phyloP scores from a whole-genome alignment of 1,140 invertebrate genomes.

The Choristoneura fumiferana region DNA sequence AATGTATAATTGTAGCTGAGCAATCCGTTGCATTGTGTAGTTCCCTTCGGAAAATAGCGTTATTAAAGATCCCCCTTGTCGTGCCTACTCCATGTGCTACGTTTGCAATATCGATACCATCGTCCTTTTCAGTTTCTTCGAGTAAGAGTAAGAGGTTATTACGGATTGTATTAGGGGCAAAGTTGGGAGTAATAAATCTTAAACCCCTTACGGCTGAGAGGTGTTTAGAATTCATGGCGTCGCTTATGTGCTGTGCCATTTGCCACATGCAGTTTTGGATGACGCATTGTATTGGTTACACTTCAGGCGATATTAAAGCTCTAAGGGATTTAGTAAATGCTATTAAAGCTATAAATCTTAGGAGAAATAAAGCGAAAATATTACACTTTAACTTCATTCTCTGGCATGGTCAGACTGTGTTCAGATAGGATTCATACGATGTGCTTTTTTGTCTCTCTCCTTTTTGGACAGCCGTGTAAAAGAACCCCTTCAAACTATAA shows the following conservation, averaged over 20 bases:
- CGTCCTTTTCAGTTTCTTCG: slow-evolving; percentile 1
- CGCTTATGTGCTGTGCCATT: slow-evolving; percentile 26
- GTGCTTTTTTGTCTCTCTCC: no score
- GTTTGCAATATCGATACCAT: background rate
- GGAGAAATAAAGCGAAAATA: no score
- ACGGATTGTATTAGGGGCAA: slow-evolving; percentile 22
- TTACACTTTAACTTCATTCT: no score
- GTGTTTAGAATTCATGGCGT: slow-evolving; percentile 25
- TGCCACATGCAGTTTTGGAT: slow-evolving; percentile 18
- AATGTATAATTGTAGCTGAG: background rate
- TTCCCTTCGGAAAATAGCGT: slow-evolving; percentile 41
- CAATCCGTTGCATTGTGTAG: slow-evolving; percentile 28
- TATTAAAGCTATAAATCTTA: no score
- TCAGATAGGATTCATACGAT: no score
- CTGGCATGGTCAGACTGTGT: no score
- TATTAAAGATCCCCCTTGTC: slow-evolving; percentile 28
- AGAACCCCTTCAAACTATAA: no score
- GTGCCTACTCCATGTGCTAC: background rate
- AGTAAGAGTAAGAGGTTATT: background rate
- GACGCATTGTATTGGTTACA: background rate
- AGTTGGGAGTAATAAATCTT: slow-evolving; percentile 48
- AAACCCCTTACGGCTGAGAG: slow-evolving; percentile 32
- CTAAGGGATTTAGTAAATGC: background rate
- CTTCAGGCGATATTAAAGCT: background rate
- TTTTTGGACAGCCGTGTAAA: no score